These are phyloP conservation scores for Clarias magur DNA, from an alignment of 2,113 vertebrate genomes.

Conservation along the genomic window DNA sequence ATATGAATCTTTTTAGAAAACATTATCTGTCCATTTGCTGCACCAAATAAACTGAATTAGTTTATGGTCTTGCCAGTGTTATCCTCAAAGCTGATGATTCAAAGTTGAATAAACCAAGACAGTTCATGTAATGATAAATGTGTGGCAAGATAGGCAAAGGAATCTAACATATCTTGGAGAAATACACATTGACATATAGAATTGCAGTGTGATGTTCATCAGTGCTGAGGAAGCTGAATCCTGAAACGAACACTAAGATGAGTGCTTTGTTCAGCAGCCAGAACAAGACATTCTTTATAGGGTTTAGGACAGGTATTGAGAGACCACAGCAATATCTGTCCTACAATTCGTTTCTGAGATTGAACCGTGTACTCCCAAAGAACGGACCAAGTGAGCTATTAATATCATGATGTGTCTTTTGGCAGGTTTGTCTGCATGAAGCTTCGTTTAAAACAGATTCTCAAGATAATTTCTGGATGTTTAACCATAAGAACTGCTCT, in stretches of 20 bases:
- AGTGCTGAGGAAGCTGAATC: not conserved
- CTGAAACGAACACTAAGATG: not conserved
- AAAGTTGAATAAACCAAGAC: not conserved
- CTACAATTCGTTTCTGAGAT: not conserved
- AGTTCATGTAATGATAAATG: not conserved
- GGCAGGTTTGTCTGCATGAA: not conserved
- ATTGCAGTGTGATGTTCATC: not conserved
- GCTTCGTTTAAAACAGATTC: not conserved
- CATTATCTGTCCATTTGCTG: not conserved
- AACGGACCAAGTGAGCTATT: slow-evolving; percentile 54
- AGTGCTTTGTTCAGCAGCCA: slow-evolving; percentile 24
- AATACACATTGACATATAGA: not conserved
- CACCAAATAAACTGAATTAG: not conserved
- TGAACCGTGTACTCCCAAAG: slow-evolving; percentile 43
- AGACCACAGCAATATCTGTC: slow-evolving; percentile 22
- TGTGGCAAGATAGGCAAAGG: not conserved
- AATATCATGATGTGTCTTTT: slow-evolving; percentile 46
- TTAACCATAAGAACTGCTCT: not conserved
- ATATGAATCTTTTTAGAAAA: not conserved
- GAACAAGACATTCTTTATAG: slow-evolving; percentile 1
- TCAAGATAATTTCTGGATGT: not conserved
- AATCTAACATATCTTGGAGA: not conserved
- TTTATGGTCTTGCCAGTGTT: not conserved
- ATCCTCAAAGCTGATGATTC: not conserved
- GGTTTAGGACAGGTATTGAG: slow-evolving; percentile 10